Base-by-base conservation (phyloP, 2,888 invertebrate species). In the Trichogramma dendrolimi region DNA sequence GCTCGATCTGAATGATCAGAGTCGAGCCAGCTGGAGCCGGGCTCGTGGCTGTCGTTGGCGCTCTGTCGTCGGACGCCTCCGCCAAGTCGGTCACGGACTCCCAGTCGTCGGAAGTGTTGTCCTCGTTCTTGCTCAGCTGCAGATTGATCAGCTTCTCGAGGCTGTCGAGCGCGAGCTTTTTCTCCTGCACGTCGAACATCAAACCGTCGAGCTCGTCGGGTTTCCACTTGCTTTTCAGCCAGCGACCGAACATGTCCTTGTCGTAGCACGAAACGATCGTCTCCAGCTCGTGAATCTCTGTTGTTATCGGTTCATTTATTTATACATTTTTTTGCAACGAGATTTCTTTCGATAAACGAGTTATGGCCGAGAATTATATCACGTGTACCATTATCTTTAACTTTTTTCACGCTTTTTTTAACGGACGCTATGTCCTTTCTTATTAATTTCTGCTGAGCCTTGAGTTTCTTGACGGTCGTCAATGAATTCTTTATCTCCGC, bases 221-320 rank as follows among this genome's bases (percentile, higher is more conserved):
- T 53, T 73, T 74, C 57, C 69, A 70, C 6, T 72, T 73, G 14
- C 69, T 67, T 52, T 73, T 73, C 50, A 74, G 73, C 80, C 80
- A 80, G 44, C 72, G 70, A 14, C 67, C 67, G 51, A 72, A 71
- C 62, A 79, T 67, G 6, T 72, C 65, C 63, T 74, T 75, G 61
- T 79, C 79, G 55, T 75, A 72, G 6, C 70, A 68, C 27, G 74
- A 70, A n/a, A 78, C 68, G 8, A 73, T 67, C 6, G 70, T 70
- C 66, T 69, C 69, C 11, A 67, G 58, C 50, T 62, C 64, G 47
- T 49, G 46, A 10, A 63, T 62, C 56, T 69, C 67, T 67, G 54
- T 5, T n/a, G n/a, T 46, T 46, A 10, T 46, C 8, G 8, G 8
- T 46, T 46, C 2, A 46, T 10, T 8, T 3, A 8, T 46, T 10